Percentiles rank a stretch among this genome's conserved stretches.
These are phyloP conservation scores for Prietella phreatophila DNA, from an alignment of 2,113 vertebrate species.

Conservation along the genomic window DNA sequence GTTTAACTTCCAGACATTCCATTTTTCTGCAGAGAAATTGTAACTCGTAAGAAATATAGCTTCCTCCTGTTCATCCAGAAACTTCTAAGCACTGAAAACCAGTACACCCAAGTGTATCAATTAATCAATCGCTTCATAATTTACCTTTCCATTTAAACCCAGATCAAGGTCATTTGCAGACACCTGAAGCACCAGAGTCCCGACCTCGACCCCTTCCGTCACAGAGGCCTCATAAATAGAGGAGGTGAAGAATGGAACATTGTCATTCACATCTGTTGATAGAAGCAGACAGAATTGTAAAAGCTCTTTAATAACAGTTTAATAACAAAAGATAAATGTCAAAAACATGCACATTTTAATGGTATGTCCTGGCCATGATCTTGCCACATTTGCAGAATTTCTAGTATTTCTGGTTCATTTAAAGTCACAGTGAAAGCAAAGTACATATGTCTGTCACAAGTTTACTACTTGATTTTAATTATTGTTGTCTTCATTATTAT, in stretches of 20 bases:
- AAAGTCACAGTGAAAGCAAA: neutral
- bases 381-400: neutral
- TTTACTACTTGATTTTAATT: neutral
- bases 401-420: neutral
- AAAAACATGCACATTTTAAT: neutral
- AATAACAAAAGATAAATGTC: neutral
- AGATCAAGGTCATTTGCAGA: conserved; percentile 83
- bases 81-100: neutral
- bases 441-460: neutral
- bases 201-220: conserved; percentile 77
- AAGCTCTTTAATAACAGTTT: too few relatives aligned
- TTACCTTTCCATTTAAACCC: conserved; percentile 83
- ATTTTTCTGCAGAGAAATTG: neutral
- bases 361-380: neutral
- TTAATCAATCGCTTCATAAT: neutral
- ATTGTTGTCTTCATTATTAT: neutral
- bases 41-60: neutral
- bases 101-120: neutral
- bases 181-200: conserved; percentile 81
- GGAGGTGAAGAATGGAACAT: conserved; percentile 89
- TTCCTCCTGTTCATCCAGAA: neutral
- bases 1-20: neutral
- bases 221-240: conserved; percentile 85
- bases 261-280: conserved; percentile 86
- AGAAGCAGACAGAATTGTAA: neutral